Evolutionary conservation across 2,888 invertebrate genomes (phyloP).

Genomic region (Agrochola litura): DNA sequence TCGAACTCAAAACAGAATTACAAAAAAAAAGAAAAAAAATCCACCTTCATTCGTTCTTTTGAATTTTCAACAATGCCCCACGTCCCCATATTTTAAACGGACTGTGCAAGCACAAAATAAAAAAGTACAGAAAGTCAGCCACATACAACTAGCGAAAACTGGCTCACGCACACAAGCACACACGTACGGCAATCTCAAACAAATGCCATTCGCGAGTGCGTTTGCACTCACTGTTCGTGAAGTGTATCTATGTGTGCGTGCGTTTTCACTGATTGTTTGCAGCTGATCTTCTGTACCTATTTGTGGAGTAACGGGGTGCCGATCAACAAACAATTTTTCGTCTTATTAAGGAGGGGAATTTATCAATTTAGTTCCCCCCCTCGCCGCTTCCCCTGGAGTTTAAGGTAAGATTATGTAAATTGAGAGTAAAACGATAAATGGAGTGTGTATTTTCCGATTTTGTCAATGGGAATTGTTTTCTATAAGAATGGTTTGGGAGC

Average conservation of each 20-base stretch:
- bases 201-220: background rate
- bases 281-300: constrained; percentile 8
- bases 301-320: constrained; percentile 27
- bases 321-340: constrained; percentile 78
- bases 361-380: constrained; percentile 70
- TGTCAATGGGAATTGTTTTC: constrained; percentile 59
- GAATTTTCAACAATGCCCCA: constrained; percentile 69
- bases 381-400: constrained; percentile 63
- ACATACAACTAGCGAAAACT: background rate
- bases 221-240: background rate
- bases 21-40: constrained; percentile 37
- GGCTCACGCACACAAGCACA: background rate
- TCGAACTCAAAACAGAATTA: constrained; percentile 52
- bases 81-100: constrained; percentile 75
- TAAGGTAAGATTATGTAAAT: constrained; percentile 81
- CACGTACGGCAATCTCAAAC: background rate
- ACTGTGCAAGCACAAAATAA: constrained; percentile 34
- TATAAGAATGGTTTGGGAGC: constrained; percentile 41
- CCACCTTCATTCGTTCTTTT: constrained; percentile 67
- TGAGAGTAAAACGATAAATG: constrained; percentile 77
- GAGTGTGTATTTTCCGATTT: constrained; percentile 63
- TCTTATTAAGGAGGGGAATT: constrained; percentile 78
- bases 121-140: constrained; percentile 8
- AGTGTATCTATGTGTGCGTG: background rate
- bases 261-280: background rate